Evolutionary conservation across 2,888 invertebrate species (phyloP), one percentile per base, ranked within the genome.

Genomic region (Cephus pygmeus): DNA sequence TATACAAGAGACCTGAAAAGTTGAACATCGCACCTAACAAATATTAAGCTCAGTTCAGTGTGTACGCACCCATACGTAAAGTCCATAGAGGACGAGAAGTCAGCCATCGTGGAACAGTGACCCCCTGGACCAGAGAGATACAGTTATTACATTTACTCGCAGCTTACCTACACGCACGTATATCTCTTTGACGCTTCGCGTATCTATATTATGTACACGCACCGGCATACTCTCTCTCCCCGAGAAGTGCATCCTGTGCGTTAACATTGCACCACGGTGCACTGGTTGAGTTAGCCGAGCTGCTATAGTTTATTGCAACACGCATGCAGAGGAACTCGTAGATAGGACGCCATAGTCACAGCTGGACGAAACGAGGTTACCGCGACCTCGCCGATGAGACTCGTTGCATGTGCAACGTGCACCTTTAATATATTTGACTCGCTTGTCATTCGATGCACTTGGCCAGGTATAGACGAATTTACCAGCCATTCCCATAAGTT

Each of bases 51-150:
- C 15, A 40, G 23, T 56, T 9, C 56, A 1, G 23, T 9, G 56
- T 23, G 23, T 23, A 56, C 15, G 56, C 56, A 23, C 23, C 56
- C 23, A 9, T 56, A 23, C 56, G 23, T 56, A 23, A 56, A 23
- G 56, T 23, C 56, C 56, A 56, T 9, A 9, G 6, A 56, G 56
- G 56, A 56, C 56, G 15, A 23, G 56, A 56, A 56, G 56, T 23
- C 23, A 56, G 56, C 56, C 56, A 23, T 56, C 23, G 83, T 84
- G 84, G 84, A 85, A 85, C 85, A 85, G 85, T 85, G 84, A 85
- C 84, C 84, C 82, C 85, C 84, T 85, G 84, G 84, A 85, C 84
- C 84, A 85, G 85, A 85, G 56, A 56, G 85, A 85, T 85, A 85
- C 85, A 85, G 84, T 85, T 85, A 85, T 83, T 84, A 84, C 84